These are phyloP conservation scores for Mystacornis crossleyi DNA, from an alignment of 2,113 vertebrate genomes.

Conservation along the genomic window DNA sequence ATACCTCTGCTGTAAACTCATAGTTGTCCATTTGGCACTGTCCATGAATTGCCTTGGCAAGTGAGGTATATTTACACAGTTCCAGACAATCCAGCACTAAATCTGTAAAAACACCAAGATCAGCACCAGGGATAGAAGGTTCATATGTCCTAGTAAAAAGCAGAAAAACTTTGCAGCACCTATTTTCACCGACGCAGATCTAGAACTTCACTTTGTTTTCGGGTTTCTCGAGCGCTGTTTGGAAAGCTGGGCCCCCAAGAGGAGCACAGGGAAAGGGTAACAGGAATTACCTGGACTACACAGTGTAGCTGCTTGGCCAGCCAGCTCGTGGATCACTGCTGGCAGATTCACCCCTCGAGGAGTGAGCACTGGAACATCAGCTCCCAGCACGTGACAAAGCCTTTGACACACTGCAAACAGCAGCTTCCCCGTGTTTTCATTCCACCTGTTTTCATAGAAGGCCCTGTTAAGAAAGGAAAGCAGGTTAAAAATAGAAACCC, in stretches of 20 bases:
- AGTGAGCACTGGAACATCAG: constrained; percentile 80
- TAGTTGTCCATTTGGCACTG: constrained; percentile 94
- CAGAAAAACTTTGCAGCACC: background rate
- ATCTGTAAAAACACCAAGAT: constrained; percentile 74
- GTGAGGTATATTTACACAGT: constrained; percentile 88
- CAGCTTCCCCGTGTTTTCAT: constrained; percentile 79
- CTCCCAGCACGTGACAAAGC: constrained; percentile 88
- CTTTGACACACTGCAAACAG: constrained; percentile 84
- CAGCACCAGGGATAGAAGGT: background rate
- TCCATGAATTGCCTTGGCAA: constrained; percentile 87
- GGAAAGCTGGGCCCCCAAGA: background rate
- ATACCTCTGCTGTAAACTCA: constrained; percentile 86
- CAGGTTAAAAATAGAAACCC: no score
- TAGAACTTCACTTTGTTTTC: background rate
- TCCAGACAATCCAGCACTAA: constrained; percentile 89
- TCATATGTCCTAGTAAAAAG: background rate
- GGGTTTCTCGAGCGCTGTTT: background rate
- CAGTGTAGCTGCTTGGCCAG: constrained; percentile 86
- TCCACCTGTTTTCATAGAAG: constrained; percentile 83
- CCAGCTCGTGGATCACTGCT: constrained; percentile 82
- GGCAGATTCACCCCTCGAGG: constrained; percentile 83
- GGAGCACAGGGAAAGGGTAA: background rate
- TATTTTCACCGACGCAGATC: background rate
- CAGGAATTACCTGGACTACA: constrained; percentile 84
- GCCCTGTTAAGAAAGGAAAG: no score